These are phyloP conservation scores for Hafferia zeledoni DNA, from an alignment of 2,797 vertebrate genomes.

Conservation along the genomic window DNA sequence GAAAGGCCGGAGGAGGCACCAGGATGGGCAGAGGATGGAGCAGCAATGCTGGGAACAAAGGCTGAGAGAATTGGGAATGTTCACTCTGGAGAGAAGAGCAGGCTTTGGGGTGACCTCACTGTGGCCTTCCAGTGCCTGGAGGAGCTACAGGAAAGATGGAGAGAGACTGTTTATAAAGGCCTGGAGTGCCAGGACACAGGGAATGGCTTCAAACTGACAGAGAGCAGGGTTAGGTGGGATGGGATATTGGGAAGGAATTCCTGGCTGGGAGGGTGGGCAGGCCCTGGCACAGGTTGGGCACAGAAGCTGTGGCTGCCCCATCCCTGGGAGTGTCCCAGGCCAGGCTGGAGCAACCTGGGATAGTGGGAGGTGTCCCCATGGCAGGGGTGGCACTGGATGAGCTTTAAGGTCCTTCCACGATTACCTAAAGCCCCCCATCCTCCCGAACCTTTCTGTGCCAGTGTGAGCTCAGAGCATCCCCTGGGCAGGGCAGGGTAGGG, in stretches of 20 bases:
- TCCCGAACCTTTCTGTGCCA: not conserved
- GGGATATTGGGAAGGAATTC: accelerated
- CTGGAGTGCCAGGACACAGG: not conserved
- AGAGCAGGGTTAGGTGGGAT: accelerated
- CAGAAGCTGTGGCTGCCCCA: not conserved
- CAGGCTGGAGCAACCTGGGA: not conserved
- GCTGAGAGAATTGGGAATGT: not conserved
- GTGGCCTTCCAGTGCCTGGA: not conserved
- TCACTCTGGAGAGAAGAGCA: not conserved
- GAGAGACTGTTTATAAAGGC: not conserved
- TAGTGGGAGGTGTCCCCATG: accelerated
- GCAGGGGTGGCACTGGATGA: accelerated
- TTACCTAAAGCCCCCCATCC: not conserved
- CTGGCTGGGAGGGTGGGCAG: accelerated
- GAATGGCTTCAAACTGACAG: not conserved
- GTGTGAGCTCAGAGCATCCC: not conserved
- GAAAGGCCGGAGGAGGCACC: not conserved
- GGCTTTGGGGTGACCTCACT: not conserved
- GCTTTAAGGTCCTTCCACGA: too few relatives aligned
- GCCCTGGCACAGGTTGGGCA: not conserved
- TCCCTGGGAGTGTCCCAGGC: not conserved
- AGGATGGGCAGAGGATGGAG: not conserved
- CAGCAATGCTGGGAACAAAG: not conserved
- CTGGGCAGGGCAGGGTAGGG: too few relatives aligned
- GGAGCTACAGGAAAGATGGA: not conserved